phyloP scores from a whole-genome alignment of 1,140 invertebrate genomes.

The Diachasmimorpha longicaudata region DNA sequence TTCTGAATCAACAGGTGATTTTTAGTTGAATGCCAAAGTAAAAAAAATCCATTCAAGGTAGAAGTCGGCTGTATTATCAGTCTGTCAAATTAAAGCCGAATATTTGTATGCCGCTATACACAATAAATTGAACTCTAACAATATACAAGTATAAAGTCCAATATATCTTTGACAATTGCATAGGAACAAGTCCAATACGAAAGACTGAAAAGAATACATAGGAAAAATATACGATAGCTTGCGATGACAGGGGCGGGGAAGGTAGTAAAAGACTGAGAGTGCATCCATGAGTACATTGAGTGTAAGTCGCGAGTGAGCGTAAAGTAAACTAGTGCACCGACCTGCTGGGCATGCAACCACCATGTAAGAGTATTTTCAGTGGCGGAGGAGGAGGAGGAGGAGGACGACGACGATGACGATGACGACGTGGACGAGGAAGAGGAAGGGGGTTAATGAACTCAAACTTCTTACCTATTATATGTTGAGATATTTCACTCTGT shows the following conservation, averaged over 20 bases:
- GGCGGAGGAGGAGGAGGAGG: not conserved
- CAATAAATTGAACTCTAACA: too few relatives aligned
- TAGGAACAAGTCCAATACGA: not conserved
- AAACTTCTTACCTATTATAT: constrained; percentile 33
- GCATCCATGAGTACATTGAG: constrained; percentile 2
- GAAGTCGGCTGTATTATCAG: too few relatives aligned
- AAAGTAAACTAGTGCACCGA: constrained; percentile 60
- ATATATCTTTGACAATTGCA: not conserved
- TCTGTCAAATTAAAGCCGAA: too few relatives aligned
- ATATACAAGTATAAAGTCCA: too few relatives aligned
- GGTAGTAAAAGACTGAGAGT: constrained; percentile 35
- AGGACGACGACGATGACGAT: not conserved
- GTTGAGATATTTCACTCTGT: not conserved
- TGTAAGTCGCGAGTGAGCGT: constrained; percentile 35
- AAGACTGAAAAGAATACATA: not conserved
- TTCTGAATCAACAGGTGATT: constrained; percentile 5
- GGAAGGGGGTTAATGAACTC: constrained; percentile 37
- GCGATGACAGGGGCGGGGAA: not conserved
- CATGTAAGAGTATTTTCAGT: constrained; percentile 59
- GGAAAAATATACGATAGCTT: not conserved
- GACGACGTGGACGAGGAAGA: constrained; percentile 1
- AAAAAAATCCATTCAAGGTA: too few relatives aligned
- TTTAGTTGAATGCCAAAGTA: not conserved
- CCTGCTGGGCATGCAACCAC: constrained; percentile 50
- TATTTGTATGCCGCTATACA: too few relatives aligned